A percentile compares a stretch with the other conserved stretches of the same genome.
Evolutionary conservation across 2,113 vertebrate species (phyloP).

Genomic region (Excalfactoria chinensis): DNA sequence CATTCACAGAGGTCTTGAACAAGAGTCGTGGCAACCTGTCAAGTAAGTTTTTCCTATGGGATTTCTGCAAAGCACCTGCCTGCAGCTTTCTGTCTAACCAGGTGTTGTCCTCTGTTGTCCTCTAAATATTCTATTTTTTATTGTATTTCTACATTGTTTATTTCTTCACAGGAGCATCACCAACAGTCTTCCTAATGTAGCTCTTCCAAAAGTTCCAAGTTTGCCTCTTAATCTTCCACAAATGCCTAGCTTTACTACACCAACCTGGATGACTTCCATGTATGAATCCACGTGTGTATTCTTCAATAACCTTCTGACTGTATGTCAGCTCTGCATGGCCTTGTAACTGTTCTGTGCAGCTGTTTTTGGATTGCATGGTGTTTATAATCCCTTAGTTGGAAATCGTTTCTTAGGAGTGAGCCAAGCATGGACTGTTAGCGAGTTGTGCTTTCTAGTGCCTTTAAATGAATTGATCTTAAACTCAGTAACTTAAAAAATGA

Average conservation of each 20-base stretch:
- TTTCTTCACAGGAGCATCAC: constrained; percentile 93
- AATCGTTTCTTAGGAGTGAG: constrained; percentile 69
- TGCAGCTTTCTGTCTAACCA: constrained; percentile 48
- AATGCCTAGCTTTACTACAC: constrained; percentile 94
- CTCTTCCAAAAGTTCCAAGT: constrained; percentile 96
- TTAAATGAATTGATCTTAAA: constrained; percentile 39
- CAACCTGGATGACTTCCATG: constrained; percentile 95
- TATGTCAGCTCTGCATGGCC: constrained; percentile 84
- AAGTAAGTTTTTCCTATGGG: constrained; percentile 83
- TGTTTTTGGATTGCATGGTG: constrained; percentile 80
- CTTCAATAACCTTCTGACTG: constrained; percentile 77
- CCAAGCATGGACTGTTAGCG: constrained; percentile 73
- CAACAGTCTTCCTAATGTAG: constrained; percentile 95
- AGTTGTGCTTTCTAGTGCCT: constrained; percentile 50
- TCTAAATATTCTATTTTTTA: constrained; percentile 76
- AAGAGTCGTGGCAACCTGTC: constrained; percentile 97
- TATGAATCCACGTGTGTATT: constrained; percentile 97
- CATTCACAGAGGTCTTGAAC: constrained; percentile 94
- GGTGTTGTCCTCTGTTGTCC: constrained; percentile 59
- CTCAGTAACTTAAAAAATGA: constrained; percentile 17
- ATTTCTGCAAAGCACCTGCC: not conserved
- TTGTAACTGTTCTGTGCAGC: constrained; percentile 78
- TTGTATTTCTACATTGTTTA: constrained; percentile 81
- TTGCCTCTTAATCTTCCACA: constrained; percentile 94
- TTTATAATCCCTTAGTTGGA: constrained; percentile 64